Evolutionary conservation across 2,113 vertebrate genomes (phyloP).

Genomic region (Petromus typicus): DNA sequence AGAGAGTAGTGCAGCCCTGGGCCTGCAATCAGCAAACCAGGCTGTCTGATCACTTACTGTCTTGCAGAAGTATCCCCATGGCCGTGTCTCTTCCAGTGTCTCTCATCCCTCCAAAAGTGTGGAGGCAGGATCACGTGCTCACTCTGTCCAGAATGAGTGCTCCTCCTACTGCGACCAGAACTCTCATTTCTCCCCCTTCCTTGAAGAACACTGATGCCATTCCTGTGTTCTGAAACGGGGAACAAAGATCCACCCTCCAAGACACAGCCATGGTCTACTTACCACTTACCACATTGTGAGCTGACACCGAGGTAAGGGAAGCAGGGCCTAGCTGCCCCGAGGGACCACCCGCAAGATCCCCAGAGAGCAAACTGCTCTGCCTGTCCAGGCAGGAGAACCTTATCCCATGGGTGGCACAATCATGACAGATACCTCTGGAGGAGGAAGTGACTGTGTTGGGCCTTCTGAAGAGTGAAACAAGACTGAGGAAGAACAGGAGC

Average conservation of each 20-base stretch:
- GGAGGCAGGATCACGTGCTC: slow-evolving; percentile 59
- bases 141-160: slow-evolving; percentile 60
- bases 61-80: slow-evolving; percentile 81
- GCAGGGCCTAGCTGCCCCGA: not conserved
- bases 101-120: slow-evolving; percentile 80
- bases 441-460: not conserved
- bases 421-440: not conserved
- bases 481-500: not conserved
- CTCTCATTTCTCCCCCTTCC: slow-evolving; percentile 83
- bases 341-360: not conserved
- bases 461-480: not conserved
- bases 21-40: not conserved
- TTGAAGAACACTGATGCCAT: slow-evolving; percentile 77
- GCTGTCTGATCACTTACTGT: slow-evolving; percentile 84
- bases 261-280: not conserved
- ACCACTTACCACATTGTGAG: not conserved
- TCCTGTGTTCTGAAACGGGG: slow-evolving; percentile 85
- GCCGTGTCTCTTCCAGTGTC: slow-evolving; percentile 84
- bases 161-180: slow-evolving; percentile 78
- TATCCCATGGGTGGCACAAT: not conserved
- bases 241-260: not conserved
- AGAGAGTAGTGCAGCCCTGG: not conserved
- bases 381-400: not conserved
- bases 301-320: not conserved
- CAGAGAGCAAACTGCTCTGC: not conserved